Evolutionary conservation across 2,113 vertebrate species (phyloP).

Genomic region (Cryptotis parvus): DNA sequence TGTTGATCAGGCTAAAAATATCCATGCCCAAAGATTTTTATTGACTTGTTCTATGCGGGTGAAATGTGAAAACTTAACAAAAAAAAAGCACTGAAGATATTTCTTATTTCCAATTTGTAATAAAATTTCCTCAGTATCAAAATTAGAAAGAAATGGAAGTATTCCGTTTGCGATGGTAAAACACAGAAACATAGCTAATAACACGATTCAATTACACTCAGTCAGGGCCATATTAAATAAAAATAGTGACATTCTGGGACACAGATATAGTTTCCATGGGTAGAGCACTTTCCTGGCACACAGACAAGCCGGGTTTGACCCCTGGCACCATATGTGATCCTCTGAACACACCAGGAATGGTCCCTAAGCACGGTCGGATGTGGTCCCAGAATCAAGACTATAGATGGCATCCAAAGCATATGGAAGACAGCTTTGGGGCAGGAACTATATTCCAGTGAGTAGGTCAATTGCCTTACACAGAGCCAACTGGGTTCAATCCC

Average conservation of each 20-base stretch:
- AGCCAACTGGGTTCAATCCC: no score
- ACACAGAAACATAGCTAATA: neutral
- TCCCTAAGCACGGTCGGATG: no score
- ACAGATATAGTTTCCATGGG: no score
- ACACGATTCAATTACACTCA: neutral
- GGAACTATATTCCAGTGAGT: no score
- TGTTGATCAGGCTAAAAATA: conserved; percentile 37
- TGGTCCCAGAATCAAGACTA: neutral
- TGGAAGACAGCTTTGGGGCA: no score
- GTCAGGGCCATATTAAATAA: neutral
- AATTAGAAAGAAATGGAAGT: neutral
- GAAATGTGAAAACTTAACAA: conserved; percentile 23
- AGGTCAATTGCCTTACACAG: no score
- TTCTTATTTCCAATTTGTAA: neutral
- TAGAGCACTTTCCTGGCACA: no score
- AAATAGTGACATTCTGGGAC: no score
- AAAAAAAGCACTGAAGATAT: neutral
- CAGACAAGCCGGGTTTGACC: no score
- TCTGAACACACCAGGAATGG: no score
- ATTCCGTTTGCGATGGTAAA: neutral
- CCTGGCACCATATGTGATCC: no score
- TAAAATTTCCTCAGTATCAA: neutral
- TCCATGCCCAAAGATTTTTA: neutral
- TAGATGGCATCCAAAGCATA: conserved; percentile 1
- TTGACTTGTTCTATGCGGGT: neutral